Evolutionary conservation across 2,113 vertebrate species (phyloP), one percentile per base, ranked within the genome.

Genomic region (Centrocercus urophasianus): DNA sequence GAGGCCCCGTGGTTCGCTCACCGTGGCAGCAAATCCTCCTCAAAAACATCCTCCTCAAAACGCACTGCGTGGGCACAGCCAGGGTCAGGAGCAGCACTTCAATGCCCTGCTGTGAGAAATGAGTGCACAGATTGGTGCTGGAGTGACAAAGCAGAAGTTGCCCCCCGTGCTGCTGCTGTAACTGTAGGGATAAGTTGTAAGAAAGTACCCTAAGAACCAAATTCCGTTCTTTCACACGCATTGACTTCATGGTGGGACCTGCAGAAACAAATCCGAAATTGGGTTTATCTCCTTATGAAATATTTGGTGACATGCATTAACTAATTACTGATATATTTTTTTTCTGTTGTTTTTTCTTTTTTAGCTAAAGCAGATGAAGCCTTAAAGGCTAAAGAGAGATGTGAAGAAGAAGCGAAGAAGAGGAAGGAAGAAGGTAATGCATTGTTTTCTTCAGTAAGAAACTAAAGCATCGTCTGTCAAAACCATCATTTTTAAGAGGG

Each of bases 351-450:
- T 21, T 81, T 96, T 92, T 95, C 83, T 21, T 97, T 96, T 96
- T 52, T 66, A 99, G 99, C 98, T 48, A 99, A 99, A 98, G 99
- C 99, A 30, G 99, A 99, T 57, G 99, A 99, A 97, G 98, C 97
- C 0, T 80, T 99, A 85, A 99, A 98, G 96, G 99, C 99, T 83
- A 99, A 99, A 97, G 98, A 99, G 94, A 99, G 98, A 94, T 98
- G 98, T 90, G 98, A 99, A 83, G 98, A 99, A 66, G 99, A 99
- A 93, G 98, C 98, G 10, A 98, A 97, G 89, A 98, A 98, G 96
- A 98, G 98, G 86, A 98, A 98, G 90, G 98, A 99, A 63, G 98
- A 99, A 97, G 99, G 99, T 99, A 97, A 98, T 32, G 24, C 5
- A 4, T 20, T 24, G 47, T 11, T 20, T 45, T 65, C 59, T 63